phyloP scores from a whole-genome alignment of 1,140 invertebrate genomes.

The Papilio dardanus region DNA sequence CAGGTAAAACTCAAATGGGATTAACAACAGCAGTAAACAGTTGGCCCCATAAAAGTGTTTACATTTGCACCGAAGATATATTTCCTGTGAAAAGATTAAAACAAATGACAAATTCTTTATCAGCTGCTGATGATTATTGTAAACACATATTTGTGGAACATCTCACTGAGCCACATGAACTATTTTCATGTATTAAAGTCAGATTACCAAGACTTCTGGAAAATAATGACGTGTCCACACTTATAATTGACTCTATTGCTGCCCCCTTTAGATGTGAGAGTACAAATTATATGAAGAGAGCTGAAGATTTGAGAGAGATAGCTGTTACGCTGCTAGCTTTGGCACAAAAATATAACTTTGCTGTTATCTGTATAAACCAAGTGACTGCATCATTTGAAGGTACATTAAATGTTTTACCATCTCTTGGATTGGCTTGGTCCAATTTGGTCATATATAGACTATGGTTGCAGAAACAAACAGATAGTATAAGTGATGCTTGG shows the following conservation, averaged over 20 bases:
- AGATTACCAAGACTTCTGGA: slow-evolving; percentile 61
- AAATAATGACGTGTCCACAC: slow-evolving; percentile 49
- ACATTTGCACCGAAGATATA: slow-evolving; percentile 73
- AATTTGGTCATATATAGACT: slow-evolving; percentile 69
- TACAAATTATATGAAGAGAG: slow-evolving; percentile 69
- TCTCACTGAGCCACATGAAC: slow-evolving; percentile 62
- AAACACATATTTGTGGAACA: slow-evolving; percentile 72
- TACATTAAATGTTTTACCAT: slow-evolving; percentile 56
- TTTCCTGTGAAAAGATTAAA: slow-evolving; percentile 72
- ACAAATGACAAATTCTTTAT: slow-evolving; percentile 55
- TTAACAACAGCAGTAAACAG: slow-evolving; percentile 85
- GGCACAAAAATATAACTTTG: slow-evolving; percentile 61
- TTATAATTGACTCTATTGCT: slow-evolving; percentile 72
- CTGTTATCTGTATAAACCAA: slow-evolving; percentile 72
- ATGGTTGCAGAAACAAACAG: slow-evolving; percentile 52
- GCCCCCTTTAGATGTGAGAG: slow-evolving; percentile 70
- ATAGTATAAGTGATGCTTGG: neutral
- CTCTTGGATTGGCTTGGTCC: slow-evolving; percentile 71
- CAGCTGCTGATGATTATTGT: slow-evolving; percentile 45
- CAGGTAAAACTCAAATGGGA: slow-evolving; percentile 93
- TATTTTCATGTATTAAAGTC: slow-evolving; percentile 65
- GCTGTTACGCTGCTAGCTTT: slow-evolving; percentile 55
- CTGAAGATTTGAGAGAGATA: slow-evolving; percentile 69
- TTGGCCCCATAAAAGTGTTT: slow-evolving; percentile 58
- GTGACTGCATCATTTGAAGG: slow-evolving; percentile 63